Conservation (phyloP, 2,888 invertebrate genomes). For the Watsonalla binaria region DNA sequence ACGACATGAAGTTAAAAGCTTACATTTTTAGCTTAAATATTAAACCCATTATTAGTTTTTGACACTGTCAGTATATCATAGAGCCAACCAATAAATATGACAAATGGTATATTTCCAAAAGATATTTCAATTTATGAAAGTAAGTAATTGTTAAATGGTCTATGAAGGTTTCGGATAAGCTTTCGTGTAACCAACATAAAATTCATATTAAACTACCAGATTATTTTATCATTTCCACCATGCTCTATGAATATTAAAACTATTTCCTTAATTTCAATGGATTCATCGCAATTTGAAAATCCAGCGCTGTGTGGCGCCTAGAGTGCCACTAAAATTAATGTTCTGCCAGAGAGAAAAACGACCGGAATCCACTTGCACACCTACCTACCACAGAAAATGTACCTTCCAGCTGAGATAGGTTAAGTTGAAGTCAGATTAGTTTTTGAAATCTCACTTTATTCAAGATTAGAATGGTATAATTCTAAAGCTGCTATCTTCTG, state of each 20-base stretch:
- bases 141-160: neutral
- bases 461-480: no score
- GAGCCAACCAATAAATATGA: no score
- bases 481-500: no score
- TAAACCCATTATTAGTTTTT: no score
- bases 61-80: no score
- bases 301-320: constrained; percentile 51
- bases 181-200: neutral
- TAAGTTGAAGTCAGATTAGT: constrained; percentile 45
- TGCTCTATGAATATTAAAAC: constrained; percentile 40
- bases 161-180: neutral
- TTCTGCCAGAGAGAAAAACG: constrained; percentile 75
- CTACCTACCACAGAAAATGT: constrained; percentile 29
- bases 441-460: constrained; percentile 9
- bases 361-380: constrained; percentile 45
- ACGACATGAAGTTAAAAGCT: no score
- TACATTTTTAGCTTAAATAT: no score
- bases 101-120: no score
- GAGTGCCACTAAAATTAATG: constrained; percentile 75
- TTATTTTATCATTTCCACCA: constrained; percentile 11
- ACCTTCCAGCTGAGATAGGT: constrained; percentile 30
- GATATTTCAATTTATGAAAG: neutral
- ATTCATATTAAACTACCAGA: constrained; percentile 1
- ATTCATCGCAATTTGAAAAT: constrained; percentile 67
- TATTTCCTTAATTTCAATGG: constrained; percentile 50